Evolutionary conservation across 2,113 vertebrate genomes (phyloP).

Genomic region (Macquaria ambigua): DNA sequence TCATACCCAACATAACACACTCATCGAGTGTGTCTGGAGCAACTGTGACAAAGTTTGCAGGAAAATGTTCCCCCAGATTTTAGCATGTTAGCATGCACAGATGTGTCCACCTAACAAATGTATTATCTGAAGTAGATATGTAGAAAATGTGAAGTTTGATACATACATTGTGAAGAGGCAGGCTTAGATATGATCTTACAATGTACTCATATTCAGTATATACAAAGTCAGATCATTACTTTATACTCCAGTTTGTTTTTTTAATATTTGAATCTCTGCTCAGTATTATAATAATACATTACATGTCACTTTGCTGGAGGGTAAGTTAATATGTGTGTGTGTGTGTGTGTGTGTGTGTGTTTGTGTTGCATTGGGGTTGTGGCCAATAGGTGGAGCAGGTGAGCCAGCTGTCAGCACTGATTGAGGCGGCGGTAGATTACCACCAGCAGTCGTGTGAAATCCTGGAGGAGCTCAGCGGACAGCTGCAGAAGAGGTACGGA

Average conservation of each 20-base stretch:
- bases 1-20: no score
- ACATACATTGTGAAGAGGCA: no score
- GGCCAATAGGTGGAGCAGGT: constrained; percentile 93
- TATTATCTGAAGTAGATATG: no score
- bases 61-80: no score
- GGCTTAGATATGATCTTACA: neutral
- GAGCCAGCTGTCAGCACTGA: constrained; percentile 90
- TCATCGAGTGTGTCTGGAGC: no score
- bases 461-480: constrained; percentile 89
- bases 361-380: neutral
- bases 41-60: no score
- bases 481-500: constrained; percentile 88
- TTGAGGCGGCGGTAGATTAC: constrained; percentile 91
- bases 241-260: no score
- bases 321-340: neutral
- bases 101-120: no score
- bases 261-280: no score
- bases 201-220: neutral
- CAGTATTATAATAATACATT: neutral
- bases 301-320: neutral
- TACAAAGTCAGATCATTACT: neutral
- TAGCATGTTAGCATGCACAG: no score
- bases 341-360: neutral
- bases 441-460: constrained; percentile 90
- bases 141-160: no score